Percentiles rank a stretch among this genome's conserved stretches.
Evolutionary conservation across 2,888 invertebrate genomes (phyloP).

Genomic region (Noctuana brunneofusca): DNA sequence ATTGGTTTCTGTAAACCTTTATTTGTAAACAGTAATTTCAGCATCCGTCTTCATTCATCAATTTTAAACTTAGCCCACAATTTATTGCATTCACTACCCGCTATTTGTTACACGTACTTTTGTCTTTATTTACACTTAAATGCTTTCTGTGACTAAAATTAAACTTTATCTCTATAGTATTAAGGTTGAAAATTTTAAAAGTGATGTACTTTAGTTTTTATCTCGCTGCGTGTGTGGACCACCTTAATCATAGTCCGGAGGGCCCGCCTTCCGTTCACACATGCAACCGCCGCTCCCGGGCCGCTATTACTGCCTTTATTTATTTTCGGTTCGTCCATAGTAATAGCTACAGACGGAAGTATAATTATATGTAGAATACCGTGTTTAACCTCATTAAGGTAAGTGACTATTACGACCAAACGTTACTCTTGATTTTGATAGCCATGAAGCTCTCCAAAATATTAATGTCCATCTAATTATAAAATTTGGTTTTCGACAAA

Average conservation of each 20-base stretch:
- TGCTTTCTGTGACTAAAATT: not conserved
- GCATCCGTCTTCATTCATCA: constrained; percentile 25
- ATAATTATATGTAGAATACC: constrained; percentile 28
- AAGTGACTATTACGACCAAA: constrained; percentile 9
- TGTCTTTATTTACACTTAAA: constrained; percentile 27
- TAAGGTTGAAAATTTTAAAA: constrained; percentile 11
- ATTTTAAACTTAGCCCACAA: constrained; percentile 34
- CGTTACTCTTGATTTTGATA: constrained; percentile 7
- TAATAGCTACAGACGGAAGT: constrained; percentile 30
- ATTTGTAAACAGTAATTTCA: constrained; percentile 27
- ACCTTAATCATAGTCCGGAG: constrained; percentile 33
- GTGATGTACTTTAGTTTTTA: constrained; percentile 29
- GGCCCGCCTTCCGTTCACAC: constrained; percentile 34
- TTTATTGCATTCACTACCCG: constrained; percentile 28
- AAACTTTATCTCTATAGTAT: not conserved
- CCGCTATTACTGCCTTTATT: constrained; percentile 33
- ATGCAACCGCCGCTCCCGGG: constrained; percentile 29
- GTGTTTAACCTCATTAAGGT: constrained; percentile 31
- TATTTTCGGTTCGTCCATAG: constrained; percentile 23
- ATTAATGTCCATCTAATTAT: constrained; percentile 8
- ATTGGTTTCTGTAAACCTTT: constrained; percentile 20
- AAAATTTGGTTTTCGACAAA: constrained; percentile 11
- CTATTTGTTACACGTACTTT: constrained; percentile 27
- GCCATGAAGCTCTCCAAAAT: constrained; percentile 4
- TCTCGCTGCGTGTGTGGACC: constrained; percentile 30